phyloP scores from a whole-genome alignment of 35 echinoderm and acorn worm genomes.

The Diadema setosum region DNA sequence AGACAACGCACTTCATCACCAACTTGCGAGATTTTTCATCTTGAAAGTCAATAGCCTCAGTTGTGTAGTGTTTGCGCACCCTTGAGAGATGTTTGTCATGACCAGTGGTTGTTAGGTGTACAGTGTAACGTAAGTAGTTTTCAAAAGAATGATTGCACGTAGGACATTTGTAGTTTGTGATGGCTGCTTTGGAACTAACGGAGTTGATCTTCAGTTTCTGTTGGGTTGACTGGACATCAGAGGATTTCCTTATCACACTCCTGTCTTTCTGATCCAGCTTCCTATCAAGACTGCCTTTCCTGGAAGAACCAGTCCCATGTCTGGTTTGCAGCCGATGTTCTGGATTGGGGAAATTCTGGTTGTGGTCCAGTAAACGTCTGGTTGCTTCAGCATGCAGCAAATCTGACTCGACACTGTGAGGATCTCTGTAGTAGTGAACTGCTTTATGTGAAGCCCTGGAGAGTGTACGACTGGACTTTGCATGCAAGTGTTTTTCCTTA shows the following conservation, averaged over 20 bases:
- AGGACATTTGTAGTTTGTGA: slow-evolving; percentile 60
- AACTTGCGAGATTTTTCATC: slow-evolving; percentile 70
- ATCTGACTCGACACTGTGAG: neutral
- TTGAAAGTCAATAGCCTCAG: slow-evolving; percentile 39
- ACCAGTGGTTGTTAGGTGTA: slow-evolving; percentile 62
- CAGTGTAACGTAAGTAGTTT: slow-evolving; percentile 68
- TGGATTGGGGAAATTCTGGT: neutral
- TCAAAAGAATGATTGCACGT: slow-evolving; percentile 55
- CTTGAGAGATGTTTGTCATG: slow-evolving; percentile 55
- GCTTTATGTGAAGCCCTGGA: neutral
- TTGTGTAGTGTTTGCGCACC: slow-evolving; percentile 13
- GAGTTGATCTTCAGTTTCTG: neutral
- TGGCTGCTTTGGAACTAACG: neutral
- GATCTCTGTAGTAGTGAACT: neutral
- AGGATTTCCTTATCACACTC: neutral
- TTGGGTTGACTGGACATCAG: neutral
- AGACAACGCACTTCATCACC: slow-evolving; percentile 83
- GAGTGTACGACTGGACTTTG: neutral
- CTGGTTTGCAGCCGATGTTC: neutral
- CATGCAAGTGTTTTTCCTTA: neutral
- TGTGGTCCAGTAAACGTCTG: neutral
- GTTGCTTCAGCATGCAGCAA: neutral
- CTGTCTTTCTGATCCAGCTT: neutral
- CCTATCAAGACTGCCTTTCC: neutral
- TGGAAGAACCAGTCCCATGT: neutral